Conservation (phyloP, 2,888 invertebrate species). For the Cactoblastis cactorum region DNA sequence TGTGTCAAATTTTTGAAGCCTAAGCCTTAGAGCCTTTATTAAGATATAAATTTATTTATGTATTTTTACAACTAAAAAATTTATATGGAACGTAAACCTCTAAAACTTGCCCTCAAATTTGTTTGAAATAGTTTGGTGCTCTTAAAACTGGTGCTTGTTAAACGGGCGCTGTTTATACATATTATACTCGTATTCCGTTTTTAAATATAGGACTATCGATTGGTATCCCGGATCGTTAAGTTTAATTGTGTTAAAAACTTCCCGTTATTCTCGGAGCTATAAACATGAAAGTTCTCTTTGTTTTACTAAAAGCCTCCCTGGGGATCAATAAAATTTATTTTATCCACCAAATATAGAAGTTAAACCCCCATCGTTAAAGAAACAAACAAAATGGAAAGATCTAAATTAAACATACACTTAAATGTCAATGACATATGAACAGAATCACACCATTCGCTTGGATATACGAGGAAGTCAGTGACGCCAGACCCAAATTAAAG, state of each 20-base stretch:
- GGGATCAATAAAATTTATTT: slow-evolving; percentile 5
- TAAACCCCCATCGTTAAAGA: slow-evolving; percentile 1
- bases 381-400: slow-evolving; percentile 2
- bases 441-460: slow-evolving; percentile 45
- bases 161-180: no score
- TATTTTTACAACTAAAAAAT: no score
- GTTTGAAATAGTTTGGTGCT: neutral
- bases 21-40: no score
- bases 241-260: slow-evolving; percentile 13
- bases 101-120: no score
- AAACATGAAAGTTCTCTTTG: slow-evolving; percentile 8
- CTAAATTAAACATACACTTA: slow-evolving; percentile 16
- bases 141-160: neutral
- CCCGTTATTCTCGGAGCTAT: slow-evolving; percentile 2
- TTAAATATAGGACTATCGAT: slow-evolving; percentile 9
- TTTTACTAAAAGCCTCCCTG: slow-evolving; percentile 6
- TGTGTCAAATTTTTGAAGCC: no score
- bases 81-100: no score
- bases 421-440: slow-evolving; percentile 25
- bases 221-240: slow-evolving; percentile 11
- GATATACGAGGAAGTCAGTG: slow-evolving; percentile 52
- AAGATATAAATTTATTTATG: no score
- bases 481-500: slow-evolving; percentile 64
- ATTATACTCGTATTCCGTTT: slow-evolving; percentile 34
- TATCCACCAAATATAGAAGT: neutral